Evolutionary conservation across 2,888 invertebrate genomes (phyloP).

Genomic region (Camponotus fellah): DNA sequence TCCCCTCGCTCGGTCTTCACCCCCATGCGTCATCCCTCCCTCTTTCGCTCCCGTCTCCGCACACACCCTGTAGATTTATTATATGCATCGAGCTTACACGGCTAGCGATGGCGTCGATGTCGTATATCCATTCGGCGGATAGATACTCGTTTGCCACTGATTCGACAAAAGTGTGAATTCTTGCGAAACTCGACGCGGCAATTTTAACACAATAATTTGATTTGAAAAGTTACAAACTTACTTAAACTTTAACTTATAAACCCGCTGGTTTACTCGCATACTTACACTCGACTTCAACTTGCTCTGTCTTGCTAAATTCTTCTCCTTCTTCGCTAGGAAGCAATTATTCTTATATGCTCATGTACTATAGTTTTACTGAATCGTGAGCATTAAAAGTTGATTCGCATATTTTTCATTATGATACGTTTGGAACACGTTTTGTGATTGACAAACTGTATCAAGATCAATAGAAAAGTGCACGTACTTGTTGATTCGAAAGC

Average conservation of each 20-base stretch:
- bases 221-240: background rate
- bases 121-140: background rate
- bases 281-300: background rate
- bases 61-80: slow-evolving; percentile 15
- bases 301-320: slow-evolving; percentile 3
- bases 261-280: slow-evolving; percentile 2
- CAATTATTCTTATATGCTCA: slow-evolving; percentile 18
- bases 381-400: background rate
- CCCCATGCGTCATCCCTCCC: slow-evolving; percentile 30
- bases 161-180: background rate
- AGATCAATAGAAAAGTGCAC: background rate
- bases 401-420: background rate
- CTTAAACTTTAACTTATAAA: slow-evolving; percentile 5
- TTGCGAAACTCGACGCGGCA: background rate
- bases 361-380: background rate
- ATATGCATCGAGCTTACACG: slow-evolving; percentile 23
- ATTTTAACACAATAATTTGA: background rate
- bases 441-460: background rate
- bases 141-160: background rate
- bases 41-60: background rate
- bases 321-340: background rate
- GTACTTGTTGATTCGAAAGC: background rate
- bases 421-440: background rate
- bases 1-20: slow-evolving; percentile 57
- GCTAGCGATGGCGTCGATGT: slow-evolving; percentile 36